Evolutionary conservation across 1,140 invertebrate genomes (phyloP), one percentile per base, ranked within the genome.

Genomic region (Diorhabda sublineata): DNA sequence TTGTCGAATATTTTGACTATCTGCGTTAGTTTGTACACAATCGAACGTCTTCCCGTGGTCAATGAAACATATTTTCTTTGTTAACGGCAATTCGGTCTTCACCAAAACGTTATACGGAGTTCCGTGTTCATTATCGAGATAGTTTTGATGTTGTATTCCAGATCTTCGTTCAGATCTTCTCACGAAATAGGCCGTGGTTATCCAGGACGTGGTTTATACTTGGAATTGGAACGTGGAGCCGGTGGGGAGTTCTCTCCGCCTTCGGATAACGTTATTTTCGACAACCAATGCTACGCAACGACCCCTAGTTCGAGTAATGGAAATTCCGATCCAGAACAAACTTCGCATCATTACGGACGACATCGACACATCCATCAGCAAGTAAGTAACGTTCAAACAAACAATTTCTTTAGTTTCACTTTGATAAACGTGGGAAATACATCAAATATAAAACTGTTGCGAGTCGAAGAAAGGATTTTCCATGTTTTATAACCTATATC

Each of bases 201-300:
- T 73, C 86, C 86, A 1, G 86, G 85, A 2, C 85, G 87, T 43
- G 88, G 90, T 70, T 84, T 94, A 69, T 95, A 94, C 81, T 86
- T 95, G 82, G 94, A 95, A 84, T 86, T 94, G 81, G 91, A 93
- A 81, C 85, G 90, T 64, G 78, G 79, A 5, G 76, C 77, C 63
- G 86, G 86, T 81, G 86, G 87, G 79, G 92, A 94, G 78, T 85
- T 90, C 71, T 95, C 93, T 5, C 93, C 93, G 67, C 92, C 93
- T 3, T 95, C 93, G 61, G 93, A 96, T 81, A 94, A 95, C 81
- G 92, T 94, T 43, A 90, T 95, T 81, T 96, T 95, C 82, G 94
- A 96, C 85, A 94, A 95, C 83, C 92, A 94, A 78, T 95, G 93
- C 83, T 96, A 96, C 83, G 93, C 93, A 9, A 95, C 93, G 8